Percentiles rank a stretch among this genome's conserved stretches.
phyloP scores from a whole-genome alignment of 2,797 vertebrate species.

The Zalophus californianus region DNA sequence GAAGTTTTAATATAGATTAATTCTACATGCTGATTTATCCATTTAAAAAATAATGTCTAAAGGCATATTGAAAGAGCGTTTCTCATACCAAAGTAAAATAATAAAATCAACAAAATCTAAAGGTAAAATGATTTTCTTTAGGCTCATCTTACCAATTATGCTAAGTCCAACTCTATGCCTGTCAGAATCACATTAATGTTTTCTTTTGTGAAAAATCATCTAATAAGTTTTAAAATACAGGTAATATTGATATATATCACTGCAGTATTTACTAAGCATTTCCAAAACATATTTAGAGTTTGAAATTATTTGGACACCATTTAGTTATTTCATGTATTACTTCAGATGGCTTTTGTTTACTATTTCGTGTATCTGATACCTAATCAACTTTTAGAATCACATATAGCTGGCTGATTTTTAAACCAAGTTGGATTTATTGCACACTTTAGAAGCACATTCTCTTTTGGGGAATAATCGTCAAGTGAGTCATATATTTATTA shows the following conservation, averaged over 20 bases:
- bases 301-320: not conserved
- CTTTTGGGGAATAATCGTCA: not conserved
- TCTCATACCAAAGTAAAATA: not conserved
- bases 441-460: not conserved
- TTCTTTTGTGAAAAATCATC: not conserved
- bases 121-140: not conserved
- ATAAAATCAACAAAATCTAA: slow-evolving; percentile 16
- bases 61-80: not conserved
- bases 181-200: not conserved
- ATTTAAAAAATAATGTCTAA: slow-evolving; percentile 35
- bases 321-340: not conserved
- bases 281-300: not conserved
- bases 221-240: slow-evolving; percentile 37
- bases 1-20: slow-evolving; percentile 18
- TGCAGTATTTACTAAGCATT: not conserved
- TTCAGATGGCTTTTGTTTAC: not conserved
- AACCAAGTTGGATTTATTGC: not conserved
- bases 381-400: not conserved
- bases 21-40: not conserved
- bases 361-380: not conserved
- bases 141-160: not conserved
- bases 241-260: not conserved
- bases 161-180: not conserved
- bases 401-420: not conserved
- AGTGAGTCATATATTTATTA: not conserved